phyloP scores from a whole-genome alignment of 2,888 invertebrate genomes.

The Netelia inedita region DNA sequence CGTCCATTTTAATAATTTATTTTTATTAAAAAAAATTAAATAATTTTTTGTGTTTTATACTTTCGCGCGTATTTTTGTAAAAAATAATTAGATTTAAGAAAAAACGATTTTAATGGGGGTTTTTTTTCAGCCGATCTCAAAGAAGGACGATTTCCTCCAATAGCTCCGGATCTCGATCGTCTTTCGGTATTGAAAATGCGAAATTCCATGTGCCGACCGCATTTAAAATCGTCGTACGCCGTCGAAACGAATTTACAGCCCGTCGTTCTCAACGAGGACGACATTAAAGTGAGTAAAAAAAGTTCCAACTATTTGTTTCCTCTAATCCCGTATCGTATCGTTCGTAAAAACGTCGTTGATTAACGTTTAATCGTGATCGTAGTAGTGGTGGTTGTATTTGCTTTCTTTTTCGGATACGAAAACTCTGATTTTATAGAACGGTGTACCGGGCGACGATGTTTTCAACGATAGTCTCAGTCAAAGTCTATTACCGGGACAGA shows the following conservation, averaged over 20 bases:
- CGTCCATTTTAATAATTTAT: no score
- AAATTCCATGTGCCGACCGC: conserved; percentile 94
- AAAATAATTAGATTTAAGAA: background rate
- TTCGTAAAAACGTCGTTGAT: background rate
- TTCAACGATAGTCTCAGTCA: conserved; percentile 84
- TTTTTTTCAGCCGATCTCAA: conserved; percentile 84
- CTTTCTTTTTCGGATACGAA: conserved; percentile 10
- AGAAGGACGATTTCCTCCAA: conserved; percentile 86
- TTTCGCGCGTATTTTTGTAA: no score
- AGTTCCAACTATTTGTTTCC: background rate
- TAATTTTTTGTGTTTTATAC: no score
- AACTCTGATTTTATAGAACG: conserved; percentile 75
- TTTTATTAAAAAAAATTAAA: no score
- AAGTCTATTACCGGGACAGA: conserved; percentile 83
- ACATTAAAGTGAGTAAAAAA: conserved; percentile 87
- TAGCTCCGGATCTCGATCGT: conserved; percentile 83
- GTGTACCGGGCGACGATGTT: conserved; percentile 78
- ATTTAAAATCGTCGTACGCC: conserved; percentile 94
- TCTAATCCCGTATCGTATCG: conserved; percentile 1
- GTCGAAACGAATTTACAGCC: conserved; percentile 91
- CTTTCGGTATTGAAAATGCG: conserved; percentile 91
- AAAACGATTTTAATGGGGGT: no score
- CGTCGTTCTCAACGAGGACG: conserved; percentile 87
- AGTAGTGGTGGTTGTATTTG: conserved; percentile 9
- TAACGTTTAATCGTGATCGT: background rate